A percentile compares a stretch with the other conserved stretches of the same genome.
phyloP scores from a whole-genome alignment of 2,888 invertebrate species.

The Perizoma flavofasciatum region DNA sequence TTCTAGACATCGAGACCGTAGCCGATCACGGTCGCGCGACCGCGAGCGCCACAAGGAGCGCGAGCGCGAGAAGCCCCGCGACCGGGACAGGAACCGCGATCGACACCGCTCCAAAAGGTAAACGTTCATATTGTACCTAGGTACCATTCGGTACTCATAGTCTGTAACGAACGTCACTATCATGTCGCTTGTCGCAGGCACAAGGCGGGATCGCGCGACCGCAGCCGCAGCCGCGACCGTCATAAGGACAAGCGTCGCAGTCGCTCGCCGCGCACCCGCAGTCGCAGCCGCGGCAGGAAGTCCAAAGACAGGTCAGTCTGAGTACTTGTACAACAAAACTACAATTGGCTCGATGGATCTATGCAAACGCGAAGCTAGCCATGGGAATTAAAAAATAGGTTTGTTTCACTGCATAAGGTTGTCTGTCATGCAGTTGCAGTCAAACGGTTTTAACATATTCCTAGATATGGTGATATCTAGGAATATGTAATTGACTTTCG shows the following conservation, averaged over 20 bases:
- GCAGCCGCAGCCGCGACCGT: constrained; percentile 55
- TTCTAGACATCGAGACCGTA: constrained; percentile 74
- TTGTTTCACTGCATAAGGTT: too few relatives aligned
- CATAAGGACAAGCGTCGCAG: constrained; percentile 70
- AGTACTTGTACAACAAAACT: constrained; percentile 1
- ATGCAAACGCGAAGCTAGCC: too few relatives aligned
- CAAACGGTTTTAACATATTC: too few relatives aligned
- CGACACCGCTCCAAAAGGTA: constrained; percentile 78
- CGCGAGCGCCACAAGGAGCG: constrained; percentile 60
- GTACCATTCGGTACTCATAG: not conserved
- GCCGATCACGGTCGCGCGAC: constrained; percentile 65
- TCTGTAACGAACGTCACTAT: too few relatives aligned
- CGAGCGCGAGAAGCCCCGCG: constrained; percentile 54
- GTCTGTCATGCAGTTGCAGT: too few relatives aligned
- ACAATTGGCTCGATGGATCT: too few relatives aligned
- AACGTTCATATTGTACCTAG: constrained; percentile 19
- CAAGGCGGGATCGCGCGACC: constrained; percentile 54
- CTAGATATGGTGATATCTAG: too few relatives aligned
- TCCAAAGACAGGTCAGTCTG: constrained; percentile 70
- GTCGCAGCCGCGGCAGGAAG: constrained; percentile 69
- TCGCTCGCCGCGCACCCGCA: constrained; percentile 64
- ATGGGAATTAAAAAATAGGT: too few relatives aligned
- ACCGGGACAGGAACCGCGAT: constrained; percentile 67
- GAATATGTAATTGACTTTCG: too few relatives aligned
- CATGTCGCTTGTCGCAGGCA: constrained; percentile 41